Percentiles rank a stretch among this genome's conserved stretches.
phyloP scores from a whole-genome alignment of 1,140 invertebrate genomes.

The Macrotrachela quadricornifera region DNA sequence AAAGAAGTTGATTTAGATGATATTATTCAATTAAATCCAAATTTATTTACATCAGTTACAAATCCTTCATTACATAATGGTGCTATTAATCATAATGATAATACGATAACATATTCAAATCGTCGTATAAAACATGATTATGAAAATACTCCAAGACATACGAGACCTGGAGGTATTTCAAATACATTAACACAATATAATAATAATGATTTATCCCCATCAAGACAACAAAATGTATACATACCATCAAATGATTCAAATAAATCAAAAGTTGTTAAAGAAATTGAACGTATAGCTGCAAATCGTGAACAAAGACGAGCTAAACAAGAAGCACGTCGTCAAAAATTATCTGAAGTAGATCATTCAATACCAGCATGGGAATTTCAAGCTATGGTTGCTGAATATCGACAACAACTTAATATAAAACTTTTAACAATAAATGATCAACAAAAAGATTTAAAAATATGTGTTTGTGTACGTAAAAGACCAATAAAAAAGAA shows the following conservation, averaged over 20 bases:
- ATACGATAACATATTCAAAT: not conserved
- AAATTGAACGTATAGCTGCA: slow-evolving; percentile 83
- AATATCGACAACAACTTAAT: slow-evolving; percentile 66
- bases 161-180: not conserved
- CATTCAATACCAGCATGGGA: slow-evolving; percentile 93
- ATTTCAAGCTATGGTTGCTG: slow-evolving; percentile 82
- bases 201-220: not conserved
- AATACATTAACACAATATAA: too few species aligned
- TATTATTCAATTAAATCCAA: slow-evolving; percentile 3
- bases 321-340: slow-evolving; percentile 58
- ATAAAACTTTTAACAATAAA: slow-evolving; percentile 62
- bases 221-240: not conserved
- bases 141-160: not conserved
- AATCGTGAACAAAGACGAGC: slow-evolving; percentile 78
- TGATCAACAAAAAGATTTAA: slow-evolving; percentile 73
- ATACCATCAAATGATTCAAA: slow-evolving; percentile 9
- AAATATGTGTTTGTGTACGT: slow-evolving; percentile 90
- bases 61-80: slow-evolving; percentile 9
- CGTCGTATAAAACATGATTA: not conserved
- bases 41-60: slow-evolving; percentile 2
- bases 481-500: slow-evolving; percentile 88
- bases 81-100: not conserved
- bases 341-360: slow-evolving; percentile 43
- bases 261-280: slow-evolving; percentile 62
- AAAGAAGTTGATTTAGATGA: slow-evolving; percentile 54